Evolutionary conservation across 2,113 vertebrate genomes (phyloP), one percentile per base, ranked within the genome.

Genomic region (Cololabis saira): DNA sequence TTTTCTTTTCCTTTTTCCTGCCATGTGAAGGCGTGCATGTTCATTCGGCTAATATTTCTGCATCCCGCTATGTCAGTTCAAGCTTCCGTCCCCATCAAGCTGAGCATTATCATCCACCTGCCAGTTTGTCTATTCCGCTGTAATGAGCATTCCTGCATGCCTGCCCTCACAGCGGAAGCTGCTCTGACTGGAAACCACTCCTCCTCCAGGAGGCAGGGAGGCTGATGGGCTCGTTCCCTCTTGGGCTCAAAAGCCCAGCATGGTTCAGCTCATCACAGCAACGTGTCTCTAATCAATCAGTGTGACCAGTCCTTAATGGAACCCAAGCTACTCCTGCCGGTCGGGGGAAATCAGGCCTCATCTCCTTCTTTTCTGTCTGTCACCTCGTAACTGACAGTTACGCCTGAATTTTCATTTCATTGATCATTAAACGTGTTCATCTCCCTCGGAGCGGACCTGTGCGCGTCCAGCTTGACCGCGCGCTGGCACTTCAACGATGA

Each of bases 271-370:
- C 68, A 55, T 30, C 55, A 51, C 18, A 4, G 49, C 71, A 56
- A 56, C 71, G 22, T 74, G 57, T 52, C 63, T 68, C 53, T 43
- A 66, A 84, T 82, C 71, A 75, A 71, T 85, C 72, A 49, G 45
- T 44, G 43, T 76, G 67, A 66, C 64, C 8, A 44, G 67, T 40
- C 56, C 40, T 78, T 81, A 66, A 75, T 81, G 45, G 52, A 78
- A 71, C 60, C 48, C n/a, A 2, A 33, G 54, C 54, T 64, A 24
- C 57, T 67, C 63, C 61, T 77, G 74, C 61, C 42, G 4, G 73
- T 72, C 79, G 54, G 64, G 16, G 67, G 43, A 37, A 37, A 37
- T 37, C 33, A 9, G 5, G 33, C 33, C 33, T 37, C 33, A 11
- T 37, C 33, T 47, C 48, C 16, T 50, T 57, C 67, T 64, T 2